phyloP scores from a whole-genome alignment of 2,888 invertebrate genomes.

The Aelia acuminata region DNA sequence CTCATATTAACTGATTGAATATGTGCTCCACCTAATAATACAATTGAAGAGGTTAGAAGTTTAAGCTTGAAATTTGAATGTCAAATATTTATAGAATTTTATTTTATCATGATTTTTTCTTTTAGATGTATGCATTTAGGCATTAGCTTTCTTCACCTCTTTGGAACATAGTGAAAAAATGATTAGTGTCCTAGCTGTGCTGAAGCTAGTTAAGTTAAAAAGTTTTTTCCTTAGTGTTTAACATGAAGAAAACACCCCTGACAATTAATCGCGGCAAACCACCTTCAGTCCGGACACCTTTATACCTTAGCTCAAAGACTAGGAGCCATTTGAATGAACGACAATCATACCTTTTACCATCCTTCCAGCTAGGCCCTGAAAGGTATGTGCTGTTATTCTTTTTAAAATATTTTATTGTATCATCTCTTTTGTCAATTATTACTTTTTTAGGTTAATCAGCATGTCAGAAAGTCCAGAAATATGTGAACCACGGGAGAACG shows the following conservation, averaged over 20 bases:
- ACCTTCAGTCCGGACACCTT: conserved; percentile 66
- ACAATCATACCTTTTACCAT: conserved; percentile 62
- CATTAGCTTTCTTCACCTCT: conserved; percentile 6
- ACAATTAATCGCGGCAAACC: conserved; percentile 67
- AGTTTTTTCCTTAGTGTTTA: conserved; percentile 60
- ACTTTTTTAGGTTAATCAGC: conserved; percentile 63
- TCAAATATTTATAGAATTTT: neutral
- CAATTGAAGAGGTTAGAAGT: conserved; percentile 3
- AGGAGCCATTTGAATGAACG: conserved; percentile 65
- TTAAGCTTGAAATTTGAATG: neutral
- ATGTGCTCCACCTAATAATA: neutral
- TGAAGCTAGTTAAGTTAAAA: conserved; percentile 59
- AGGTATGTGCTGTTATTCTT: conserved; percentile 56
- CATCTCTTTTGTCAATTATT: neutral
- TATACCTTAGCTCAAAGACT: conserved; percentile 65
- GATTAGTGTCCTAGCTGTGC: conserved; percentile 55
- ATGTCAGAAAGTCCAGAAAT: conserved; percentile 66
- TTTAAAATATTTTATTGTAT: neutral
- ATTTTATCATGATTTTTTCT: neutral
- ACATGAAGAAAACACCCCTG: conserved; percentile 67
- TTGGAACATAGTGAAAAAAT: conserved; percentile 56
- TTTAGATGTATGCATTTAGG: conserved; percentile 20
- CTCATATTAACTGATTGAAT: neutral
- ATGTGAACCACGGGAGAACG: conserved; percentile 62
- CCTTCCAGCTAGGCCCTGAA: conserved; percentile 62